Conservation (phyloP, 2,113 vertebrate species). For the Tor tambroides region DNA sequence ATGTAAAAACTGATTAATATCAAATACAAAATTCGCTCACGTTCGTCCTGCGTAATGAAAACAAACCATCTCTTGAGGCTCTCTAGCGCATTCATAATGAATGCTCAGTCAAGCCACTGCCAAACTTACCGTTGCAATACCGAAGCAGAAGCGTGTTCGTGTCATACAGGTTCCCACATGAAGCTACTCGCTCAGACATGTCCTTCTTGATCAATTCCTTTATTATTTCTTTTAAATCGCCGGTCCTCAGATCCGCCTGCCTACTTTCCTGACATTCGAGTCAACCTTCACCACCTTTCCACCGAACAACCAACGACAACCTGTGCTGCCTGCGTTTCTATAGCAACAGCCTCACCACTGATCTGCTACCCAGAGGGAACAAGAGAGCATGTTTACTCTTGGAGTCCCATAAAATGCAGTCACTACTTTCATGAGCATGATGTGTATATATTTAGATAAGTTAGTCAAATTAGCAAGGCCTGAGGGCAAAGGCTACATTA, state of each 20-base stretch:
- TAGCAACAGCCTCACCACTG: slow-evolving; percentile 34
- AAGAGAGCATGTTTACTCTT: slow-evolving; percentile 13
- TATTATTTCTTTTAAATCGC: background rate
- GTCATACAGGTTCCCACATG: slow-evolving; percentile 83
- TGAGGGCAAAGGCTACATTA: background rate
- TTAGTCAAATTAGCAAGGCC: background rate
- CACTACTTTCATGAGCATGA: background rate
- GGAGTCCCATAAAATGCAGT: slow-evolving; percentile 17
- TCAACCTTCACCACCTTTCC: slow-evolving; percentile 48
- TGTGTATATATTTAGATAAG: background rate
- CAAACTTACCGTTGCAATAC: slow-evolving; percentile 87
- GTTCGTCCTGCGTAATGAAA: background rate
- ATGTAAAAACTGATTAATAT: background rate
- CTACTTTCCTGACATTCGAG: slow-evolving; percentile 51
- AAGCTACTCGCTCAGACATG: slow-evolving; percentile 77
- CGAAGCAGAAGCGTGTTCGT: slow-evolving; percentile 86
- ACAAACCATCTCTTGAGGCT: background rate
- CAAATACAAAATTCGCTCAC: background rate
- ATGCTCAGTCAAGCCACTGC: slow-evolving; percentile 1
- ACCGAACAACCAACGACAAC: slow-evolving; percentile 29
- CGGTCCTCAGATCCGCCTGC: background rate
- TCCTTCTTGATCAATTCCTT: slow-evolving; percentile 41
- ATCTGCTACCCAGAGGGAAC: slow-evolving; percentile 16
- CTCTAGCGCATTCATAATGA: slow-evolving; percentile 7
- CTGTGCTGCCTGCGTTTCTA: slow-evolving; percentile 37